Conservation (phyloP, 2,113 vertebrate species). For the Centrocercus urophasianus region DNA sequence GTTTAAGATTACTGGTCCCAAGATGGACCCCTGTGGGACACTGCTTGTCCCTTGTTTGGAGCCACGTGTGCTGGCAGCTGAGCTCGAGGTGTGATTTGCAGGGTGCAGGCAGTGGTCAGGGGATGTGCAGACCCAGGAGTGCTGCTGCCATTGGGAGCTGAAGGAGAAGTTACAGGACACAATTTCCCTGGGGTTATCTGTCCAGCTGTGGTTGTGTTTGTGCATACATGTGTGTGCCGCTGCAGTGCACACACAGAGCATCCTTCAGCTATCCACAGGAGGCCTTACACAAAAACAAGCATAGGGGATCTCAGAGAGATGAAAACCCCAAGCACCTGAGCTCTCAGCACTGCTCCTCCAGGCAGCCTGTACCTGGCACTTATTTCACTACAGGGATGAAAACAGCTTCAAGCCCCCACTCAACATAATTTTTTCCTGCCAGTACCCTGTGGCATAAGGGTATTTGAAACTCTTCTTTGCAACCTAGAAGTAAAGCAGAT, state of each 20-base stretch:
- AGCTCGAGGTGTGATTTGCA: not conserved
- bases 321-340: not conserved
- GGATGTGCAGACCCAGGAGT: not conserved
- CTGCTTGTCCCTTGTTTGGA: not conserved
- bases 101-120: not conserved
- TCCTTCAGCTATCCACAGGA: fast-evolving
- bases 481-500: not conserved
- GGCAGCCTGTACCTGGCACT: not conserved
- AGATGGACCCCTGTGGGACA: too few relatives aligned
- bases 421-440: constrained; percentile 1
- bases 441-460: not conserved
- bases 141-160: not conserved
- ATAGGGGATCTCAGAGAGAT: not conserved
- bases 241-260: not conserved
- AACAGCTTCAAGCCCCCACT: not conserved
- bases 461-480: not conserved
- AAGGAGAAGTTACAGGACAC: not conserved
- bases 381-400: not conserved
- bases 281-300: not conserved
- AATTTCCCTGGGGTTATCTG: not conserved
- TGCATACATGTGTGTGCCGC: not conserved
- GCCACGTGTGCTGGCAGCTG: not conserved
- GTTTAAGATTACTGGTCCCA: too few relatives aligned
- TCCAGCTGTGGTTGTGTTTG: not conserved
- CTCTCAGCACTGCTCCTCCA: not conserved